Conservation (phyloP, 2,888 invertebrate genomes). For the Perizoma affinitatum region DNA sequence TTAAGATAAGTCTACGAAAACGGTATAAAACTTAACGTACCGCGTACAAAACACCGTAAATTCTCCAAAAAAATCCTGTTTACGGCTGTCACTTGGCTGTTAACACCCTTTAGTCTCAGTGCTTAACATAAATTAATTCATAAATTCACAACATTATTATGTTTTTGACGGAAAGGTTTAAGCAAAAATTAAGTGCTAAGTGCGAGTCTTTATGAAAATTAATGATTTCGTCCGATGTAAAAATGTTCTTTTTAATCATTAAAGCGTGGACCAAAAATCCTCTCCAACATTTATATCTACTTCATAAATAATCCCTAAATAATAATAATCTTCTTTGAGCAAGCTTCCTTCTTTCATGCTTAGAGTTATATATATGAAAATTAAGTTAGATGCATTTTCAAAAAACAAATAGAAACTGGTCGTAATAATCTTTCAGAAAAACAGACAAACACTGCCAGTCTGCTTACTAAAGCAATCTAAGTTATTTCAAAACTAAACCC, state of each 20-base stretch:
- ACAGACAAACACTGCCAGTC: too few species aligned
- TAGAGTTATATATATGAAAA: too few species aligned
- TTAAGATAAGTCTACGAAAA: conserved; percentile 49
- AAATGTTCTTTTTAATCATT: too few species aligned
- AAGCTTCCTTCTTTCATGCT: too few species aligned
- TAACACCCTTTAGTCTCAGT: conserved; percentile 63
- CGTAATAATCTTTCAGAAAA: neutral
- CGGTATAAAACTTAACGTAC: conserved; percentile 65
- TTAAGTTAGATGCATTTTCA: too few species aligned
- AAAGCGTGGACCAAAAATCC: too few species aligned
- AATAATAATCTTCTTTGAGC: too few species aligned
- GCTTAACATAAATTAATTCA: conserved; percentile 82
- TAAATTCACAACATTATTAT: conserved; percentile 75
- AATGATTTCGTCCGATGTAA: too few species aligned
- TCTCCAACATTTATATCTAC: too few species aligned
- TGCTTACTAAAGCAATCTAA: too few species aligned
- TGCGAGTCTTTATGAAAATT: neutral
- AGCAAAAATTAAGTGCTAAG: conserved; percentile 47
- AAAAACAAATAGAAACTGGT: too few species aligned
- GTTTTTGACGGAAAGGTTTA: conserved; percentile 68
- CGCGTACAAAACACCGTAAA: conserved; percentile 62
- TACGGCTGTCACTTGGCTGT: conserved; percentile 52
- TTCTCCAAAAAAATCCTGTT: conserved; percentile 60
- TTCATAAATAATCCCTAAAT: too few species aligned
- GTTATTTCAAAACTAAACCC: conserved; percentile 7